Evolutionary conservation across 2,888 invertebrate genomes (phyloP).

Genomic region (Drosophila falleni): DNA sequence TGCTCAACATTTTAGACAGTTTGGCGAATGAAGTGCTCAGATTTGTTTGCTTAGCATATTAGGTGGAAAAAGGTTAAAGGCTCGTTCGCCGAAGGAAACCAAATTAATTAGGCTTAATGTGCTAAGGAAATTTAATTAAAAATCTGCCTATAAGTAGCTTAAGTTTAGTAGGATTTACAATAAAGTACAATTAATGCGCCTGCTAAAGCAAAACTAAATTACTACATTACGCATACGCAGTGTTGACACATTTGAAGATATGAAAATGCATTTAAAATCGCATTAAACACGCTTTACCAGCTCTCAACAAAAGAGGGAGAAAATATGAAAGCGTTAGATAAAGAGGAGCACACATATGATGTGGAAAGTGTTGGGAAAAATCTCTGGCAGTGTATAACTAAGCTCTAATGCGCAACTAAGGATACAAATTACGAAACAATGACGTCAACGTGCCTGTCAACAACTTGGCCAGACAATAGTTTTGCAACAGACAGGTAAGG

Average conservation of each 20-base stretch:
- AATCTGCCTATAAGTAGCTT: slow-evolving; percentile 24
- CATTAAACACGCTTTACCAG: slow-evolving; percentile 51
- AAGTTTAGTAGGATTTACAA: slow-evolving; percentile 10
- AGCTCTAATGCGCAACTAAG: slow-evolving; percentile 79
- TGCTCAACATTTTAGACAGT: slow-evolving; percentile 31
- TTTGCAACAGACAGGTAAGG: slow-evolving; percentile 54
- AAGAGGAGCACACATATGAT: slow-evolving; percentile 18
- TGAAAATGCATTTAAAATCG: slow-evolving; percentile 39
- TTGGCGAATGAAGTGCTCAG: slow-evolving; percentile 72
- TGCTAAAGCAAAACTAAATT: slow-evolving; percentile 10
- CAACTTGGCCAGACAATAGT: slow-evolving; percentile 81
- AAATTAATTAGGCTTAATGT: slow-evolving; percentile 53
- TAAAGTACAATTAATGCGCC: slow-evolving; percentile 39
- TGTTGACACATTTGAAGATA: slow-evolving; percentile 5
- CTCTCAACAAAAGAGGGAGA: slow-evolving; percentile 11
- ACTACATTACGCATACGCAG: slow-evolving; percentile 46
- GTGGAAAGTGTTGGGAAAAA: slow-evolving; percentile 14
- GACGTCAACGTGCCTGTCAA: slow-evolving; percentile 83
- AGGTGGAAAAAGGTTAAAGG: slow-evolving; percentile 47
- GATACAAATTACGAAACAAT: slow-evolving; percentile 80
- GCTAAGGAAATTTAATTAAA: slow-evolving; percentile 53
- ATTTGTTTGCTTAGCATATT: slow-evolving; percentile 70
- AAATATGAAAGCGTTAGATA: slow-evolving; percentile 6
- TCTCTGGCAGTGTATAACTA: slow-evolving; percentile 61
- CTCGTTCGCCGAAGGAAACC: not conserved